phyloP scores from a whole-genome alignment of 1,140 invertebrate genomes.

The Cherax quadricarinatus region DNA sequence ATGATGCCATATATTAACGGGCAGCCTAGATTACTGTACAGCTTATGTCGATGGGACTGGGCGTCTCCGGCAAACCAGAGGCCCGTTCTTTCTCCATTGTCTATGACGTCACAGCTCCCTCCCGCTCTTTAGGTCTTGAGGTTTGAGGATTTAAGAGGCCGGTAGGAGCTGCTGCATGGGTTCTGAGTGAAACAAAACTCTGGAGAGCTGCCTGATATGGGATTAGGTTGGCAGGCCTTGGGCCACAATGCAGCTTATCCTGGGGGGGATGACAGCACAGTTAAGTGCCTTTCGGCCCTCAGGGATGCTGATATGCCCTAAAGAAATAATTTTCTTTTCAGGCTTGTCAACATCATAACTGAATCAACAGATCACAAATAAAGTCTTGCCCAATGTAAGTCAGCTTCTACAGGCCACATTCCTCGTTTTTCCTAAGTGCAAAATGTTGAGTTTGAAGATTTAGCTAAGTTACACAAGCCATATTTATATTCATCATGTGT shows the following conservation, averaged over 20 bases:
- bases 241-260: neutral
- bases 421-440: no score
- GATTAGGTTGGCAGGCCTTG: neutral
- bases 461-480: no score
- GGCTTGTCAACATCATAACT: neutral
- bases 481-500: neutral
- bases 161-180: neutral
- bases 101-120: constrained; percentile 25
- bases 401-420: neutral
- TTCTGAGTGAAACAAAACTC: no score
- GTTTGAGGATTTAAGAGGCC: neutral
- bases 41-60: constrained; percentile 32
- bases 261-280: neutral
- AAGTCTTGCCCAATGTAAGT: neutral
- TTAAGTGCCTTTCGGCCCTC: neutral
- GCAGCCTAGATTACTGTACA: constrained; percentile 67
- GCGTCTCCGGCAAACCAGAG: neutral
- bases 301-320: neutral
- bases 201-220: neutral
- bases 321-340: neutral
- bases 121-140: neutral
- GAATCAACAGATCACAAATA: neutral
- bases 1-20: constrained; percentile 64
- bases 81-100: constrained; percentile 29
- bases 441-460: no score